phyloP scores from a whole-genome alignment of 1,140 invertebrate genomes.

The Hyposmocoma kahamanoa region DNA sequence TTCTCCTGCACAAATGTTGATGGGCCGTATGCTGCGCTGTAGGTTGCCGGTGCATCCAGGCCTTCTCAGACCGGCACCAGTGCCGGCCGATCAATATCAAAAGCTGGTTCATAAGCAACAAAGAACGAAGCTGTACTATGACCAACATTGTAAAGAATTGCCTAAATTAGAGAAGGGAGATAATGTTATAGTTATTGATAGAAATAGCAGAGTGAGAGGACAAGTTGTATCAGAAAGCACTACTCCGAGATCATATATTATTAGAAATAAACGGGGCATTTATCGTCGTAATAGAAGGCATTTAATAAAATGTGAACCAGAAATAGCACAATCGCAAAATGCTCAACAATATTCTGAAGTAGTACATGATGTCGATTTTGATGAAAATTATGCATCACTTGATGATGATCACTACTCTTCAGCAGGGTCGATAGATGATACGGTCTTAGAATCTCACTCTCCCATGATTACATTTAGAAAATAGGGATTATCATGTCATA shows the following conservation, averaged over 20 bases:
- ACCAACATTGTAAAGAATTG: background rate
- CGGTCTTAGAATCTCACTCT: no score
- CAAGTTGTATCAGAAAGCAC: background rate
- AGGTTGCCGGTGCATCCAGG: background rate
- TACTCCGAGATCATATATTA: background rate
- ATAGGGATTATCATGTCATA: no score
- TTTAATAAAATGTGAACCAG: no score
- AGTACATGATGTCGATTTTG: no score
- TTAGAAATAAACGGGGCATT: background rate
- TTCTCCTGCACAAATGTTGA: constrained; percentile 19
- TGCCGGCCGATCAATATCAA: background rate
- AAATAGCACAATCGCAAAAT: no score
- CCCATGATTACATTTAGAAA: no score
- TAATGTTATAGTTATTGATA: background rate
- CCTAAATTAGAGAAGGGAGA: background rate
- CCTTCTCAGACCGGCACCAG: background rate
- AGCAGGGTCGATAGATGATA: no score
- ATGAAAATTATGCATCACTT: no score
- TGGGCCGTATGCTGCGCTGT: constrained; percentile 13
- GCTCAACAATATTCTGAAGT: no score
- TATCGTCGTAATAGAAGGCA: background rate
- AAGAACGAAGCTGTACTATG: background rate
- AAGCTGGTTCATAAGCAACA: background rate
- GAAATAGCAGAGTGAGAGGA: background rate
- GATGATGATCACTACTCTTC: no score